These are phyloP conservation scores for Drosophila pseudotalamancana DNA, from an alignment of 2,888 invertebrate genomes.

Conservation along the genomic window DNA sequence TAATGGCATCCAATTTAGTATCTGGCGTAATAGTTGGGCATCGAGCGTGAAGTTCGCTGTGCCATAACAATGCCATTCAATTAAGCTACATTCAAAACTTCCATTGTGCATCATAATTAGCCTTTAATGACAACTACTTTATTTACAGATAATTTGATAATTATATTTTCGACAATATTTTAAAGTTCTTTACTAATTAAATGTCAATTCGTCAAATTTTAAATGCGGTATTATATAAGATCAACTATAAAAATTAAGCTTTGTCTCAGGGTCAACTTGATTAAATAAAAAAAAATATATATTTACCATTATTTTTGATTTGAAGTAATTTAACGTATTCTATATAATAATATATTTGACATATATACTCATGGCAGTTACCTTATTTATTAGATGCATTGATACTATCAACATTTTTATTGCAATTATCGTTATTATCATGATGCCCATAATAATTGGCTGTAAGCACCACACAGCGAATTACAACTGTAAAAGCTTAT, in stretches of 20 bases:
- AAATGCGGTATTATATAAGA: no score
- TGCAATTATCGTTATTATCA: slow-evolving; percentile 14
- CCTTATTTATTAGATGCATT: not conserved
- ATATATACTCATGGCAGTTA: no score
- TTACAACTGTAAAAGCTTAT: slow-evolving; percentile 10
- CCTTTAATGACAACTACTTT: slow-evolving; percentile 18
- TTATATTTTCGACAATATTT: slow-evolving; percentile 7
- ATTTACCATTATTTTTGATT: no score
- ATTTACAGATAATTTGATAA: slow-evolving; percentile 18
- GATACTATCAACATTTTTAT: not conserved
- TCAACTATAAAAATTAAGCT: no score
- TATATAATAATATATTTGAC: no score
- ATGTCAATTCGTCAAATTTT: not conserved
- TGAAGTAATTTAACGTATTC: no score
- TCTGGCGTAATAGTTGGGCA: slow-evolving; percentile 65
- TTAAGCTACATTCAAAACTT: slow-evolving; percentile 55
- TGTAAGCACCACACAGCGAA: slow-evolving; percentile 13
- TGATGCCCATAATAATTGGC: slow-evolving; percentile 17
- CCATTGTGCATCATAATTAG: slow-evolving; percentile 30
- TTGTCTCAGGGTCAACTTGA: not conserved
- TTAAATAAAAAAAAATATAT: no score
- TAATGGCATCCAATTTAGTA: slow-evolving; percentile 7
- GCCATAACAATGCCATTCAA: slow-evolving; percentile 65
- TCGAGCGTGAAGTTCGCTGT: slow-evolving; percentile 62
- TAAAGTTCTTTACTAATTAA: slow-evolving; percentile 1